Evolutionary conservation across 1,140 invertebrate genomes (phyloP).

Genomic region (Bombus picipes): DNA sequence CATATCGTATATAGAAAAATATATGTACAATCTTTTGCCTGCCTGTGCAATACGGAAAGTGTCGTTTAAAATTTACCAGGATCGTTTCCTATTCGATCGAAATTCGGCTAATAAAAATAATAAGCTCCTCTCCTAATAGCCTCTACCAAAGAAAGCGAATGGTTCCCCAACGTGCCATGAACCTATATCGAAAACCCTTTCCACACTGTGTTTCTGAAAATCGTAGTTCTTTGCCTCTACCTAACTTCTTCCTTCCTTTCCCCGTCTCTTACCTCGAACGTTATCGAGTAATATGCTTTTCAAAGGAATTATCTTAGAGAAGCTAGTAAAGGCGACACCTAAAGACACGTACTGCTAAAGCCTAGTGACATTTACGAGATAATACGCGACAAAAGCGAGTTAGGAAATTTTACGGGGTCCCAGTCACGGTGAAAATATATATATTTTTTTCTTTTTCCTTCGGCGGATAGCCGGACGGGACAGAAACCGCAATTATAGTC

Average conservation of each 20-base stretch:
- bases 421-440: slow-evolving; percentile 33
- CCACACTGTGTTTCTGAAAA: slow-evolving; percentile 18
- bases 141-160: background rate
- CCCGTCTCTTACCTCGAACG: background rate
- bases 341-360: slow-evolving; percentile 32
- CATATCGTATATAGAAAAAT: too few relatives aligned
- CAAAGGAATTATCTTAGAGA: slow-evolving; percentile 58
- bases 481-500: slow-evolving; percentile 71
- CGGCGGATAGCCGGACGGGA: background rate
- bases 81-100: background rate
- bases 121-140: background rate
- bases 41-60: background rate
- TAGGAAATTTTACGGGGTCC: slow-evolving; percentile 48
- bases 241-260: background rate
- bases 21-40: too few relatives aligned
- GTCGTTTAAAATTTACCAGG: background rate
- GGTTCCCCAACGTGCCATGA: background rate
- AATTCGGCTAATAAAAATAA: background rate
- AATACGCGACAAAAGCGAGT: slow-evolving; percentile 64
- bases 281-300: slow-evolving; percentile 51
- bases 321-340: slow-evolving; percentile 58
- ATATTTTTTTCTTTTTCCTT: background rate
- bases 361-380: slow-evolving; percentile 68
- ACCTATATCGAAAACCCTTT: background rate
- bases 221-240: slow-evolving; percentile 69